Evolutionary conservation across 2,888 invertebrate genomes (phyloP), one percentile per base, ranked within the genome.

Genomic region (Apamea epomidion): DNA sequence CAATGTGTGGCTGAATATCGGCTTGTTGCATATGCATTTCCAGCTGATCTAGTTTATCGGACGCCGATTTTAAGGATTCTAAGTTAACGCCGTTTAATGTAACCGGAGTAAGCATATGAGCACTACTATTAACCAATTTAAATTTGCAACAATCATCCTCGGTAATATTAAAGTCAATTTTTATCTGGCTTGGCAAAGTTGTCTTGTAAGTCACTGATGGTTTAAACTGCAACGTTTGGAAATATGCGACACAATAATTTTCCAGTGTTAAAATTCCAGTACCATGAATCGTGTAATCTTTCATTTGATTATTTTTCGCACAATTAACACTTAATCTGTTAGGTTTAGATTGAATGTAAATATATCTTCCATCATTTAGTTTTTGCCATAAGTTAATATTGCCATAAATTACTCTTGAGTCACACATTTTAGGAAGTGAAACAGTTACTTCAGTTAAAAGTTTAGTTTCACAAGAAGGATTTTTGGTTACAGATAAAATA

Each of bases 261-360:
- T 79, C 69, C 14, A 81, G 29, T 29, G 79, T 48, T 37, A 81
- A 48, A 69, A 81, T 48, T 14, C 81, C 81, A 0, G 81, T 81
- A 29, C 81, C 80, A 16, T 81, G 10, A n/a, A 81, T 21, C 0
- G 29, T 84, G 29, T 69, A 79, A 29, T 84, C 81, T 25, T 0
- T 62, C 16, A 25, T 48, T 62, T 78, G n/a, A 68, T 6, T 68
- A 48, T 48, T 65, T 37, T 74, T n/a, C 5, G 18, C 14, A 21
- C 82, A 82, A 37, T 67, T 45, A 80, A 82, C 45, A 62, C n/a
- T 71, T 80, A 82, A 25, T 65, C 37, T 80, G 16, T 85, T 71
- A 10, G 67, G 60, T 18, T 85, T 80, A 25, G 82, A 82, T 85
- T 82, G 85, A 25, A 82, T n/a, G 64, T 85, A 82, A 80, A 82